Evolutionary conservation across 2,888 invertebrate genomes (phyloP).

Genomic region (Sisyra terminalis): DNA sequence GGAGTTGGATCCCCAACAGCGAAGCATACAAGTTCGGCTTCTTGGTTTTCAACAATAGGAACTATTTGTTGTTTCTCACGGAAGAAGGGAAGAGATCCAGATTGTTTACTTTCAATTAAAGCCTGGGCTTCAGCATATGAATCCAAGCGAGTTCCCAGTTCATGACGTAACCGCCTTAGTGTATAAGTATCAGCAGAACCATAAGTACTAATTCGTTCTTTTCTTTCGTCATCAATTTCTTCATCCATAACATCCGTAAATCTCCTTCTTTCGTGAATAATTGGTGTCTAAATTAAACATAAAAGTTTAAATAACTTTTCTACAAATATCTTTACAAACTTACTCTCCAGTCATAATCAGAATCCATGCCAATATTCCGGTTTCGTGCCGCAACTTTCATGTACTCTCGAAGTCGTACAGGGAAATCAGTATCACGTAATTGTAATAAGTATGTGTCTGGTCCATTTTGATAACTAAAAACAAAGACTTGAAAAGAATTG

Average conservation of each 20-base stretch:
- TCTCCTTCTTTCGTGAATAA: conserved; percentile 75
- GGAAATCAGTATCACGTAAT: conserved; percentile 84
- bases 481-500: neutral
- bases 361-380: conserved; percentile 52
- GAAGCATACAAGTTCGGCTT: conserved; percentile 59
- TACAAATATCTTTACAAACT: conserved; percentile 18
- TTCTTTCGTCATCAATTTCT: conserved; percentile 82
- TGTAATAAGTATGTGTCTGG: conserved; percentile 93
- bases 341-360: conserved; percentile 64
- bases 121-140: conserved; percentile 80
- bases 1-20: conserved; percentile 83
- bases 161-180: conserved; percentile 61
- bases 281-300: conserved; percentile 43
- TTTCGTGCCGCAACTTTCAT: conserved; percentile 81
- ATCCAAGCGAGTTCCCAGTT: conserved; percentile 63
- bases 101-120: conserved; percentile 58
- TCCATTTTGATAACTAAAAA: conserved; percentile 81
- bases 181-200: conserved; percentile 47
- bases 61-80: conserved; percentile 78
- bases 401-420: conserved; percentile 81
- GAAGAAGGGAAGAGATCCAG: conserved; percentile 75
- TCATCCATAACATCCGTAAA: conserved; percentile 93
- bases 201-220: conserved; percentile 63
- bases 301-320: neutral
- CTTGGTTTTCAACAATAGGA: conserved; percentile 65